phyloP scores from a whole-genome alignment of 2,888 invertebrate species.

The Buathra laborator region DNA sequence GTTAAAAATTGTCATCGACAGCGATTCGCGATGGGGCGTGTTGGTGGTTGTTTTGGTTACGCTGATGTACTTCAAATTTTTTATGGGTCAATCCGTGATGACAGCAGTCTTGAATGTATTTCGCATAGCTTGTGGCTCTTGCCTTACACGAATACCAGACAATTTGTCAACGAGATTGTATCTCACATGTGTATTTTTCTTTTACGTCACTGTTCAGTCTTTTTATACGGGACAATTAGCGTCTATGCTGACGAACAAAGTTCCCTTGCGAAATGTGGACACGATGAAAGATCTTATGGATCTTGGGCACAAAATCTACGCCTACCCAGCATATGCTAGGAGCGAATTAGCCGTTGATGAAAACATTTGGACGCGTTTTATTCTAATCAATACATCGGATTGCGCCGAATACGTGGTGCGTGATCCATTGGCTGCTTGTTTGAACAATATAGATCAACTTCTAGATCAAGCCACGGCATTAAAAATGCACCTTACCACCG shows the following conservation, averaged over 20 bases:
- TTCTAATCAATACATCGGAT: background rate
- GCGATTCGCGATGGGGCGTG: background rate
- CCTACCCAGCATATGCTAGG: background rate
- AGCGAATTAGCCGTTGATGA: background rate
- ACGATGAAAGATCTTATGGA: background rate
- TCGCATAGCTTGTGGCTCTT: background rate
- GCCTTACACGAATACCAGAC: background rate
- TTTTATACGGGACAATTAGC: conserved; percentile 9
- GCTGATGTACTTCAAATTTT: conserved; percentile 12
- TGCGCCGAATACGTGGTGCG: background rate
- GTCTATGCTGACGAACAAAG: background rate
- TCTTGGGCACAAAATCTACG: conserved; percentile 3
- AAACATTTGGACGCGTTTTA: background rate
- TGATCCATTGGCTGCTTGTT: background rate
- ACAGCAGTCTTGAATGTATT: background rate
- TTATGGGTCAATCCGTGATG: background rate
- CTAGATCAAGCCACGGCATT: background rate
- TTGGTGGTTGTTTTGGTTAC: background rate
- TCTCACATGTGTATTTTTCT: background rate
- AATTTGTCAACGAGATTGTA: background rate
- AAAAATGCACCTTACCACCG: background rate
- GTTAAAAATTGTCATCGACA: background rate
- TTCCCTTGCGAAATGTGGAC: background rate
- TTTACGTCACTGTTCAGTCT: background rate
- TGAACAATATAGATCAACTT: background rate